Conservation (phyloP, 2,888 invertebrate genomes). For the Sipha maydis region DNA sequence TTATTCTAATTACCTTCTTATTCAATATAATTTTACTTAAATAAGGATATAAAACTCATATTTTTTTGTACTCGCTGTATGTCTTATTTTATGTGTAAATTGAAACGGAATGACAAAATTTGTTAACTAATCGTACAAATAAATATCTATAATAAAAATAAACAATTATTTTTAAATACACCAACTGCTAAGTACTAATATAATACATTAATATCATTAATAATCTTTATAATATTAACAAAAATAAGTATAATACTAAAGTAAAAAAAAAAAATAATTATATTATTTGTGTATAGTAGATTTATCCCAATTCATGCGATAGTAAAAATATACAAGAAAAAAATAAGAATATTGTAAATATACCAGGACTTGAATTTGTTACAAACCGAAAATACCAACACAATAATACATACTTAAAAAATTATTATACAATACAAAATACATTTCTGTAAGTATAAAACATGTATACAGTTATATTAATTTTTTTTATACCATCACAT, state of each 20-base stretch:
- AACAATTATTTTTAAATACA: too few relatives aligned
- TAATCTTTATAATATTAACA: not conserved
- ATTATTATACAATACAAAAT: slow-evolving; percentile 19
- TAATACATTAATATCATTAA: too few relatives aligned
- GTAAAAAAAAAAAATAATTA: not conserved
- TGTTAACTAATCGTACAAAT: too few relatives aligned
- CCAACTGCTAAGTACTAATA: too few relatives aligned
- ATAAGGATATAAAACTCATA: too few relatives aligned
- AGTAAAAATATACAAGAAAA: not conserved
- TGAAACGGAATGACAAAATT: too few relatives aligned
- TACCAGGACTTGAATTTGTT: not conserved
- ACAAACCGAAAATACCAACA: not conserved
- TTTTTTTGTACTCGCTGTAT: too few relatives aligned
- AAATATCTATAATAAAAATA: too few relatives aligned
- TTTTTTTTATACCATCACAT: slow-evolving; percentile 11
- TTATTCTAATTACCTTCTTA: too few relatives aligned
- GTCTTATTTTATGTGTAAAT: too few relatives aligned
- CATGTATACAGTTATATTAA: not conserved
- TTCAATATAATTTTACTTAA: too few relatives aligned
- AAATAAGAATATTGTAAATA: not conserved
- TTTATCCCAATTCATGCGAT: not conserved
- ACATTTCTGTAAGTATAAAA: slow-evolving; percentile 4
- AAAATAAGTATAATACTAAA: not conserved
- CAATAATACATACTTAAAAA: not conserved
- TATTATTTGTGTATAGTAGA: not conserved